Evolutionary conservation across 2,888 invertebrate genomes (phyloP).

Genomic region (Esperia sulphurella): DNA sequence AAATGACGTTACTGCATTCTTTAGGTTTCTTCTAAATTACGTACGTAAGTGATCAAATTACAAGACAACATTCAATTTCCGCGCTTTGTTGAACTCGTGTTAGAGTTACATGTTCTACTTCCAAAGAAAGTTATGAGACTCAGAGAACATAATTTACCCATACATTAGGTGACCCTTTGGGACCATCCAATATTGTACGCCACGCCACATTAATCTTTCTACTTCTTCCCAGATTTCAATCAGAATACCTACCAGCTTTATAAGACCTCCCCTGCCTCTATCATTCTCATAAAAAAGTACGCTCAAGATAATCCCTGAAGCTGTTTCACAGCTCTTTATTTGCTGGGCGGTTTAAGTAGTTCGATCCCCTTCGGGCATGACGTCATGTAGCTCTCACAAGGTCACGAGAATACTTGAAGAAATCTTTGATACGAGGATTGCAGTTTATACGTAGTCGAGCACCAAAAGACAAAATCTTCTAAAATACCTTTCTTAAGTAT

Average conservation of each 20-base stretch:
- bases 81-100: too few relatives aligned
- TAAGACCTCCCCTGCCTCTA: slow-evolving; percentile 9
- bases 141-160: not conserved
- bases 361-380: slow-evolving; percentile 18
- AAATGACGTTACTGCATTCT: too few relatives aligned
- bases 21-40: too few relatives aligned
- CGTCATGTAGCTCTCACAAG: slow-evolving; percentile 27
- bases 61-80: too few relatives aligned
- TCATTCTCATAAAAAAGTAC: slow-evolving; percentile 1
- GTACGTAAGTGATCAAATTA: too few relatives aligned
- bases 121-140: not conserved
- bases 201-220: slow-evolving; percentile 11
- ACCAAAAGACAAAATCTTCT: too few relatives aligned
- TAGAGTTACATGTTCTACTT: too few relatives aligned
- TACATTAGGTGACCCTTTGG: slow-evolving; percentile 5
- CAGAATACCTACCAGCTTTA: slow-evolving; percentile 4
- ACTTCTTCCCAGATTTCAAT: slow-evolving; percentile 1
- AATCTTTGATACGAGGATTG: not conserved
- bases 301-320: slow-evolving; percentile 2
- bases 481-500: too few relatives aligned
- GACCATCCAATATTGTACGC: slow-evolving; percentile 6
- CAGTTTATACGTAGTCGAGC: too few relatives aligned
- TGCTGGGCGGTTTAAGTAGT: slow-evolving; percentile 7
- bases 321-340: slow-evolving; percentile 9
- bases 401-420: slow-evolving; percentile 12